phyloP scores from a whole-genome alignment of 2,888 invertebrate genomes.

The Drosophila dives region DNA sequence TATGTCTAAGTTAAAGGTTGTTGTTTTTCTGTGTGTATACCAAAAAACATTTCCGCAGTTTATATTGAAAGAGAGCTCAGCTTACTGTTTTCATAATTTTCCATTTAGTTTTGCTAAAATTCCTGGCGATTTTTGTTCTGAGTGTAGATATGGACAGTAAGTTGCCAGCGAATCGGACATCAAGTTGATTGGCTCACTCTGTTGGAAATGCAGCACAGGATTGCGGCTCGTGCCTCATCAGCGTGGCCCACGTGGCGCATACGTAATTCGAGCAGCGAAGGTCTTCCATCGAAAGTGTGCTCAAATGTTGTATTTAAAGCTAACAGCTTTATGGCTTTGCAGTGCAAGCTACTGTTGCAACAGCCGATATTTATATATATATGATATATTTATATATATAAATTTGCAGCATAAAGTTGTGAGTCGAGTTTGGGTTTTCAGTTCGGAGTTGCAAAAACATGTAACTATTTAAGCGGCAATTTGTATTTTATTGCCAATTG shows the following conservation, averaged over 20 bases:
- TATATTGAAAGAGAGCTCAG: too few relatives aligned
- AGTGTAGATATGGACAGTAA: conserved; percentile 6
- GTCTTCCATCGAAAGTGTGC: conserved; percentile 5
- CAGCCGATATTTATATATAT: neutral
- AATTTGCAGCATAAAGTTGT: neutral
- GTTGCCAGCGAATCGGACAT: conserved; percentile 11
- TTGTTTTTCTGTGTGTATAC: too few relatives aligned
- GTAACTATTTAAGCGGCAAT: conserved; percentile 79
- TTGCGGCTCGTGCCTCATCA: conserved; percentile 13
- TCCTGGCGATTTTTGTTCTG: neutral
- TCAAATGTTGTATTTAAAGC: neutral
- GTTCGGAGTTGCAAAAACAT: conserved; percentile 28
- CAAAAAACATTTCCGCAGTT: too few relatives aligned
- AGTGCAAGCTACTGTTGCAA: neutral
- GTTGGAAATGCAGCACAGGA: conserved; percentile 6
- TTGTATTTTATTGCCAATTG: conserved; percentile 78
- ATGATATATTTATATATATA: neutral
- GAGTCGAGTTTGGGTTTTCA: conserved; percentile 9
- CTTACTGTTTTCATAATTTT: too few relatives aligned
- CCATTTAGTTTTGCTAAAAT: too few relatives aligned
- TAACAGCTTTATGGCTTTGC: conserved; percentile 2
- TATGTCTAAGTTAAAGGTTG: too few relatives aligned
- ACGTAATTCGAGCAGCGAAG: conserved; percentile 26
- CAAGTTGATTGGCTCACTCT: conserved; percentile 15
- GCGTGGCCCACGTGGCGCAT: conserved; percentile 29